Evolutionary conservation across 2,888 invertebrate genomes (phyloP).

Genomic region (Epinotia bilunana): DNA sequence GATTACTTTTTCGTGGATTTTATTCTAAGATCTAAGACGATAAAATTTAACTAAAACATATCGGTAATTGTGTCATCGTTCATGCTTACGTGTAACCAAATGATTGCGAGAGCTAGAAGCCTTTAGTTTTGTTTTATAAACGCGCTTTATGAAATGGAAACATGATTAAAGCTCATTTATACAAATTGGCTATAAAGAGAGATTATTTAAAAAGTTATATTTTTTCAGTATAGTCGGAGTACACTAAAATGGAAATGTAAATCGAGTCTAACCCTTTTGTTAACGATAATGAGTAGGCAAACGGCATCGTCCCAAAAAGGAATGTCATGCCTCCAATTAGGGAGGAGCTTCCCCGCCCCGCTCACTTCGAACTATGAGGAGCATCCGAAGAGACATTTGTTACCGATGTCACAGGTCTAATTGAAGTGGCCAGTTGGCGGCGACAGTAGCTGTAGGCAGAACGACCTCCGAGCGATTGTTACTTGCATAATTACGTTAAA

Average conservation of each 20-base stretch:
- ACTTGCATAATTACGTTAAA: slow-evolving; percentile 67
- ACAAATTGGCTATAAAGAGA: slow-evolving; percentile 49
- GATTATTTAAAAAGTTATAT: background rate
- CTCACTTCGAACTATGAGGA: slow-evolving; percentile 49
- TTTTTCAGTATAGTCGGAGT: slow-evolving; percentile 53
- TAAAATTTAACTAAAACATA: background rate
- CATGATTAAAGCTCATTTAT: slow-evolving; percentile 48
- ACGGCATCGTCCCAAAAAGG: slow-evolving; percentile 62
- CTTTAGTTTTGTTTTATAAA: background rate
- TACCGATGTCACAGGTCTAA: slow-evolving; percentile 54
- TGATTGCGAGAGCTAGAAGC: background rate
- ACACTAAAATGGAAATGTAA: slow-evolving; percentile 66
- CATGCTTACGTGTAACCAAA: background rate
- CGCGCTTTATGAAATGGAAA: no score
- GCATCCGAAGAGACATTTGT: slow-evolving; percentile 51
- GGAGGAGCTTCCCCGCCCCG: slow-evolving; percentile 50
- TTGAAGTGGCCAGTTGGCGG: slow-evolving; percentile 57
- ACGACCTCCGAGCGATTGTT: slow-evolving; percentile 64
- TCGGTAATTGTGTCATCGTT: background rate
- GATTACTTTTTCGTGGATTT: slow-evolving; percentile 17
- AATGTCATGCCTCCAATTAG: slow-evolving; percentile 54
- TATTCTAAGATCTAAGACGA: background rate
- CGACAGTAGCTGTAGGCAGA: slow-evolving; percentile 54
- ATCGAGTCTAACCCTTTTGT: slow-evolving; percentile 71
- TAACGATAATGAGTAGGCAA: slow-evolving; percentile 69